phyloP scores from a whole-genome alignment of 92 coral and sea anemone species.

The Phenganax marumi region DNA sequence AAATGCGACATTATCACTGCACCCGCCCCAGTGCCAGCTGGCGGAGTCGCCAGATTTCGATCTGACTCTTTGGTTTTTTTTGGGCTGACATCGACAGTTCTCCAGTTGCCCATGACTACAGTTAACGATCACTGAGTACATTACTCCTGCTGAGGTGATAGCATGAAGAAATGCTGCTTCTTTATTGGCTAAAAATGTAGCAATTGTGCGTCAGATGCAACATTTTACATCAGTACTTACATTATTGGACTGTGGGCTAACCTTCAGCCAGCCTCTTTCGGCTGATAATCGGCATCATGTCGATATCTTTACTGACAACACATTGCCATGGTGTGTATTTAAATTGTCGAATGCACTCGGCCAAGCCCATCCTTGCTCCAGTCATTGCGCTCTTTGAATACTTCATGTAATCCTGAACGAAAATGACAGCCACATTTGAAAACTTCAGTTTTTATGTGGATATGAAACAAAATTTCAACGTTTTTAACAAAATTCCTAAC shows the following conservation, averaged over 20 bases:
- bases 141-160: constrained; percentile 74
- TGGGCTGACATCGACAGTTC: constrained; percentile 67
- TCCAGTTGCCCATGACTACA: constrained; percentile 66
- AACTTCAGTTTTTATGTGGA: neutral
- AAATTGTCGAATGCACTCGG: constrained; percentile 66
- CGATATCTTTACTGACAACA: constrained; percentile 36
- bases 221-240: neutral
- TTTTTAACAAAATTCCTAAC: no score
- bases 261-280: constrained; percentile 63
- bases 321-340: constrained; percentile 72
- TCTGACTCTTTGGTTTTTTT: constrained; percentile 19
- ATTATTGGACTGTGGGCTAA: constrained; percentile 23
- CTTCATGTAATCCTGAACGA: constrained; percentile 41
- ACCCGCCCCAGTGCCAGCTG: constrained; percentile 67
- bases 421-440: neutral
- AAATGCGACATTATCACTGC: constrained; percentile 79
- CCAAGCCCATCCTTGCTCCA: constrained; percentile 64
- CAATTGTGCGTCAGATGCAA: neutral
- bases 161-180: constrained; percentile 74
- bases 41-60: constrained; percentile 17
- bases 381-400: constrained; percentile 52
- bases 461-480: no score
- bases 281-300: constrained; percentile 62
- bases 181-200: constrained; percentile 55
- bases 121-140: constrained; percentile 58